These are phyloP conservation scores for Caenorhabditis uteleia DNA, from an alignment of 2,888 invertebrate species.

Conservation along the genomic window DNA sequence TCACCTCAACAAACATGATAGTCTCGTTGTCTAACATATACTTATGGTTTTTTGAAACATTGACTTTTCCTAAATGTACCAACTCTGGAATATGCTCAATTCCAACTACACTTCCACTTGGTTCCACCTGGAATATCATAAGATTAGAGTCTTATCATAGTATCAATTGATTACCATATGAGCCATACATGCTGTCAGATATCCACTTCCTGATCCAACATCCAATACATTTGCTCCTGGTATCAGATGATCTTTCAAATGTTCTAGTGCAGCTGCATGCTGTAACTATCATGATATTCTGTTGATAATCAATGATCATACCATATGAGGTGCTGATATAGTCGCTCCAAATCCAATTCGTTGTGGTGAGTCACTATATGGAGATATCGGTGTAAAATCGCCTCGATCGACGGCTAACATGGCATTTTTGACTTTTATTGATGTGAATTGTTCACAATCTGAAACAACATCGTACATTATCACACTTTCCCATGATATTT, in stretches of 20 bases:
- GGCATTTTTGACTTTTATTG: slow-evolving; percentile 80
- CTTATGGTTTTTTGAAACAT: slow-evolving; percentile 80
- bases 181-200: slow-evolving; percentile 88
- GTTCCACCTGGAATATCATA: slow-evolving; percentile 71
- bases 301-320: slow-evolving; percentile 70
- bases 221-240: slow-evolving; percentile 81
- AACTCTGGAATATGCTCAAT: slow-evolving; percentile 89
- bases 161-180: slow-evolving; percentile 74
- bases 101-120: slow-evolving; percentile 79
- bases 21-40: slow-evolving; percentile 78
- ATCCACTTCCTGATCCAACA: slow-evolving; percentile 92
- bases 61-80: slow-evolving; percentile 79
- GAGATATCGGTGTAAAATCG: slow-evolving; percentile 78
- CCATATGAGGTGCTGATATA: slow-evolving; percentile 96
- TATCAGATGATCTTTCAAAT: slow-evolving; percentile 80
- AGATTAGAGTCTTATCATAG: background rate
- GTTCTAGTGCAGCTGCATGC: slow-evolving; percentile 90
- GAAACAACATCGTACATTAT: too few relatives aligned
- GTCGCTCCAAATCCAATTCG: slow-evolving; percentile 90
- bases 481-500: too few relatives aligned
- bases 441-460: slow-evolving; percentile 84
- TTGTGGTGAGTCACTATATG: slow-evolving; percentile 90
- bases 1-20: slow-evolving; percentile 71
- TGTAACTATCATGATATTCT: slow-evolving; percentile 69
- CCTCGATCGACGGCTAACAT: slow-evolving; percentile 86